Evolutionary conservation across 2,797 vertebrate genomes (phyloP), one percentile per base, ranked within the genome.

Genomic region (Sebastes kiyomatsui): DNA sequence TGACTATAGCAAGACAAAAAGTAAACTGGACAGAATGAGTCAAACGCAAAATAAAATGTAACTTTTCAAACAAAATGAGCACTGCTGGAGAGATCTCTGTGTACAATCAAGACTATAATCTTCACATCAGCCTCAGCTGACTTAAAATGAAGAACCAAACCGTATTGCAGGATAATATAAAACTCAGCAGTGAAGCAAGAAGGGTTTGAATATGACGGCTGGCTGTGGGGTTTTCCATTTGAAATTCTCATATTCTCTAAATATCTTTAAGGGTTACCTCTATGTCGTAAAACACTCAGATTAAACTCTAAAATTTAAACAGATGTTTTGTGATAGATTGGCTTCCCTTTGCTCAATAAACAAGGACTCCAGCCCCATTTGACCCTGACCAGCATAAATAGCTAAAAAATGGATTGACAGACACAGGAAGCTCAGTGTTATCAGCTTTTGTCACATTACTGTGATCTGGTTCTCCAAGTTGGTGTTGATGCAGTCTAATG

Each of bases 361-460:
- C 0, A 4, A 59, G 33, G 67, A 55, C 59, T 61, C 23, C n/a
- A 52, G 46, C 8, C 10, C 20, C 28, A 23, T 55, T 68, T 66
- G 77, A 87, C 35, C 25, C 62, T 27, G 64, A 66, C 77, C 58
- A 88, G 54, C 62, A 78, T 56, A 61, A 69, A 58, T 75, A 64
- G 25, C 54, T 77, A 49, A 25, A 83, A 75, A 60, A 72, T n/a
- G 30, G 55, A 49, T 7, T 46, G 49, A 67, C 72, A 58, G 10
- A 61, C 22, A 74, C 77, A 75, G 72, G 59, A 79, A 76, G 64
- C 49, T 76, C 23, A 58, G 35, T 80, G 70, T 76, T 79, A 11
- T 2, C 28, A 38, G 61, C 42, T 78, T 85, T 77, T 59, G 52
- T 86, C 75, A 84, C 30, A 13, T 76, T 46, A 54, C 67, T 68